Base-by-base conservation (phyloP, 1,140 invertebrate species). In the Trachymyrmex septentrionalis region DNA sequence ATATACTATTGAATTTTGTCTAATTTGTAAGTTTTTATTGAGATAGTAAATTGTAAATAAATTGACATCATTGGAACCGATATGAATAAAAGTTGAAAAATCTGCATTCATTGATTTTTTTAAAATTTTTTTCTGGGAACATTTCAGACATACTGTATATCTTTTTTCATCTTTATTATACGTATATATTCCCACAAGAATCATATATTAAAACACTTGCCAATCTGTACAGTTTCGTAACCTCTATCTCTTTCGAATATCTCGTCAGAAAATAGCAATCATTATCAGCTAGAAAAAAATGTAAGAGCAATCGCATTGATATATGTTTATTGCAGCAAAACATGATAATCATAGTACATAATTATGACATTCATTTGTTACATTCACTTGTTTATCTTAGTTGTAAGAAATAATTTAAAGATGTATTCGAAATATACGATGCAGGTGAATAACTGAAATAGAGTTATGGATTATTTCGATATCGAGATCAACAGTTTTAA, bases 301-400 rank as follows among this genome's bases (percentile, higher is more conserved):
- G 5, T 14, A n/a, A 4, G 10, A 4, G 38, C 27, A 75, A 63
- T 76, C 16, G 21, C 69, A 66, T 64, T 59, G 38, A 86, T 86
- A 88, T 64, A 91, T 90, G 59, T 90, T 88, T 91, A 91, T 91
- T 91, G 48, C 75, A 64, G 63, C 66, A 55, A 80, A 69, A 86
- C 71, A 88, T 86, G 27, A 38, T 82, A 63, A 76, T 73, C 9
- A 44, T 44, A 44, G 38, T 44, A 44, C 77, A 89, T 90, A 89
- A 88, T 80, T 34, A 67, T 67, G 12, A 78, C 12, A 76, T 27
- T 59, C 38, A 64, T 30, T 71, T 76, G 44, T 50, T 50, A 78
- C 27, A 48, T 63, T 77, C 2, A 10, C 27, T 64, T 27, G 9
- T 30, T 66, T 78, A 48, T 66, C 19, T 66, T 78, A 66, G 4